Conservation (phyloP, 2,113 vertebrate species). For the Pelvicachromis taeniatus region DNA sequence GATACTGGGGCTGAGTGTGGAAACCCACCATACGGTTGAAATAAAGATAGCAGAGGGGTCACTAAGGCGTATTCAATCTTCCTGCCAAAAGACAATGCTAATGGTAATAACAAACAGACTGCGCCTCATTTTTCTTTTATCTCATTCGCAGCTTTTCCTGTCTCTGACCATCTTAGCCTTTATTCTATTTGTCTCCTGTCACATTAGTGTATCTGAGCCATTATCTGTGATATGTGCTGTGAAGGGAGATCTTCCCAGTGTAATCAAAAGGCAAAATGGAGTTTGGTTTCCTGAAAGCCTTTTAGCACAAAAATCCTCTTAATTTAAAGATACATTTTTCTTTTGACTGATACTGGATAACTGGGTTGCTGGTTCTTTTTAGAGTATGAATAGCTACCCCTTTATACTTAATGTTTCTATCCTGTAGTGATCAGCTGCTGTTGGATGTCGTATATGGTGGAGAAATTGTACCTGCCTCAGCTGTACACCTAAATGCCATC, state of each 20-base stretch:
- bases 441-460: not conserved
- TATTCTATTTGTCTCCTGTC: slow-evolving; percentile 14
- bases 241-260: not conserved
- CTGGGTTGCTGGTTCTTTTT: not conserved
- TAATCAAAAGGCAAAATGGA: slow-evolving; percentile 4
- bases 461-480: not conserved
- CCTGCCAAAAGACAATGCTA: slow-evolving; percentile 14
- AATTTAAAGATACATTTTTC: not conserved
- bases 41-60: slow-evolving; percentile 5
- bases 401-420: not conserved
- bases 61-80: slow-evolving; percentile 19
- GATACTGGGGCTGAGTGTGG: not conserved
- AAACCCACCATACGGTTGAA: not conserved
- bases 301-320: not conserved
- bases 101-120: not conserved
- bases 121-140: not conserved
- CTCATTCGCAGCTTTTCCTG: not conserved
- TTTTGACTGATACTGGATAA: not conserved
- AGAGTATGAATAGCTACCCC: not conserved
- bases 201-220: slow-evolving; percentile 17
- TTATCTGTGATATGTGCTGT: slow-evolving; percentile 1
- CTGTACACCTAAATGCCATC: not conserved
- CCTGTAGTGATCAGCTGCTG: not conserved
- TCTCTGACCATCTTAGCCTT: not conserved
- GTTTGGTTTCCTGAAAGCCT: slow-evolving; percentile 14